Percentiles rank a stretch among this genome's conserved stretches.
These are phyloP conservation scores for Oscheius sp. DNA, from an alignment of 2,888 invertebrate genomes.

Conservation along the genomic window DNA sequence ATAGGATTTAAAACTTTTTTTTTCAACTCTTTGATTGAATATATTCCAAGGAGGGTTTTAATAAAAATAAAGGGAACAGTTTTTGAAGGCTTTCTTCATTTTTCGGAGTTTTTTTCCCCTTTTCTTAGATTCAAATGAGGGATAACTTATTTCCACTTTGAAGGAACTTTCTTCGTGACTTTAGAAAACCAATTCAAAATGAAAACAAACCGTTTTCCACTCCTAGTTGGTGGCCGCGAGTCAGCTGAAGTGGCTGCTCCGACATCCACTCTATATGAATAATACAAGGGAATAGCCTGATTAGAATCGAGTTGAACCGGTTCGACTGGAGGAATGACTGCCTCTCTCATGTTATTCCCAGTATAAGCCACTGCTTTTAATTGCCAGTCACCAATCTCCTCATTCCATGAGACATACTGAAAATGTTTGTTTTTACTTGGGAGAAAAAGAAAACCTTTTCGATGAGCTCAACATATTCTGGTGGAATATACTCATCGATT, in stretches of 20 bases:
- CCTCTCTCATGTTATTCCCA: constrained; percentile 89
- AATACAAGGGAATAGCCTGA: constrained; percentile 42
- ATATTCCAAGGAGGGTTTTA: too few species aligned
- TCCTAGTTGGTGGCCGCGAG: constrained; percentile 28
- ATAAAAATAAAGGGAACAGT: too few species aligned
- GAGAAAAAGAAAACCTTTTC: constrained; percentile 44
- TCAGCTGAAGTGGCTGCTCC: constrained; percentile 39
- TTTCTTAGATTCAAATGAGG: too few species aligned
- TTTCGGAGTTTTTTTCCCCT: too few species aligned
- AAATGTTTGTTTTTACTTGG: background rate
- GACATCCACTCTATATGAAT: constrained; percentile 47
- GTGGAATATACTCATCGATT: constrained; percentile 90
- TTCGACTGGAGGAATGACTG: constrained; percentile 35
- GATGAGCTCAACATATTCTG: constrained; percentile 83
- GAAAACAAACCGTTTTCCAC: constrained; percentile 41
- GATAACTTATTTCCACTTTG: too few species aligned
- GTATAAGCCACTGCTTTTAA: constrained; percentile 96
- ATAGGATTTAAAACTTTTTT: too few species aligned
- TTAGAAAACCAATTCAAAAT: too few species aligned
- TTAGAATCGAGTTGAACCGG: constrained; percentile 36
- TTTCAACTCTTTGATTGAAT: too few species aligned
- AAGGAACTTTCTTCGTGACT: constrained; percentile 25
- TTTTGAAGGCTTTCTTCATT: too few species aligned
- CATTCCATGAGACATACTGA: constrained; percentile 90
- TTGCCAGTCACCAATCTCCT: constrained; percentile 98